Evolutionary conservation across 1,140 invertebrate species (phyloP).

Genomic region (Drosophila nigromelanica): DNA sequence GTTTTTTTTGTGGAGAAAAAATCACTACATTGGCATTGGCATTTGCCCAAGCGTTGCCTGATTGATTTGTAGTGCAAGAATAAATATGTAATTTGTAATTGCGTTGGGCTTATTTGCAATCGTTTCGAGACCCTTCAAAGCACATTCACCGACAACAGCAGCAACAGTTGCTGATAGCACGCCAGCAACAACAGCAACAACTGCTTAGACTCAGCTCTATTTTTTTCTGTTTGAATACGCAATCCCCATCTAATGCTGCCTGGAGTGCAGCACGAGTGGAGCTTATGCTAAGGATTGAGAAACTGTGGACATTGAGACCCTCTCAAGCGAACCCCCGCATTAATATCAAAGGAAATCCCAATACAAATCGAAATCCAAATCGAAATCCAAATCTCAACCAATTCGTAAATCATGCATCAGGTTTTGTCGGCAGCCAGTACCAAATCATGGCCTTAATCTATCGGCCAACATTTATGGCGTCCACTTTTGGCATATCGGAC

Average conservation of each 20-base stretch:
- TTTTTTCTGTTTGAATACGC: constrained; percentile 57
- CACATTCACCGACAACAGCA: constrained; percentile 26
- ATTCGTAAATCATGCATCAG: constrained; percentile 69
- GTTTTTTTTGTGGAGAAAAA: no score
- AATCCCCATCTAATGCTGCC: constrained; percentile 73
- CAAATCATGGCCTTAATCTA: constrained; percentile 80
- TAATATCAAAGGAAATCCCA: neutral
- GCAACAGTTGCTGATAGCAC: constrained; percentile 31
- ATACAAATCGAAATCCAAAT: constrained; percentile 6
- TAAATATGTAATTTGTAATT: constrained; percentile 73
- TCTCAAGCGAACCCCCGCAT: constrained; percentile 22
- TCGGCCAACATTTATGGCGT: constrained; percentile 63
- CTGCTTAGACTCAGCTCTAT: no score
- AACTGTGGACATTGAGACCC: constrained; percentile 26
- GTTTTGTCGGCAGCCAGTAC: constrained; percentile 39
- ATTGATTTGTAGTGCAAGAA: constrained; percentile 76
- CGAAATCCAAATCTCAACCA: constrained; percentile 65
- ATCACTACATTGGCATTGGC: constrained; percentile 44
- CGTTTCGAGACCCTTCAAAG: constrained; percentile 59
- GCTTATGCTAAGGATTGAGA: constrained; percentile 56
- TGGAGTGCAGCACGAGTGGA: constrained; percentile 60
- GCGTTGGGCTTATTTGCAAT: constrained; percentile 49
- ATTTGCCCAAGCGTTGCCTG: constrained; percentile 22
- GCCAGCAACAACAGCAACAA: neutral
- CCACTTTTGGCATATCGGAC: constrained; percentile 71